Base-by-base conservation (phyloP, 2,888 invertebrate genomes). In the Leptura quadrifasciata region DNA sequence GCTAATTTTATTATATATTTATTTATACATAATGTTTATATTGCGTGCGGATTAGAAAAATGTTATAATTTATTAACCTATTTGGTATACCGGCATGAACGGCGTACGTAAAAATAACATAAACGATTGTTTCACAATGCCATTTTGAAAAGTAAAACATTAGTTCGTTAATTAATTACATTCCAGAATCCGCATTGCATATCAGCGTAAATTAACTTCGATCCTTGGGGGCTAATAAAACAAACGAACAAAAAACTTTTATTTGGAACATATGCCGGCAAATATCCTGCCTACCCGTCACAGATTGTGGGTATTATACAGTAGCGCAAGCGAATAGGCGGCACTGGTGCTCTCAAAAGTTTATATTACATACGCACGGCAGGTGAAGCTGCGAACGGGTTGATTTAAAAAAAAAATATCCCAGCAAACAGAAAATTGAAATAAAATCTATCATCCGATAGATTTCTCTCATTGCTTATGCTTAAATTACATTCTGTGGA, bases 191-290 rank as follows among this genome's bases (percentile, higher is more conserved):
- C 67, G 24, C 27, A 60, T 52, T 39, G 65, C 58, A 68, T 72
- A 80, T 79, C 75, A 76, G 58, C 75, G 79, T 80, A 76, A 79
- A 81, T 80, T 77, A 77, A 75, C 68, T 77, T 24, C 31, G 61
- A 75, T 79, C 79, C 80, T 76, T 60, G 69, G 79, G 78, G 81
- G 65, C 76, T 63, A 69, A 79, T 81, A 78, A 79, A 81, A 74
- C 76, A 76, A 76, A 71, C 61, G 73, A 77, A 74, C 74, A 76
- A 78, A 76, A 77, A 77, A 78, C 61, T 72, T 60, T 78, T 75
- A 78, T 79, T 76, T 75, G 64, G 75, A 68, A 65, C 79, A 73
- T 67, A 68, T 74, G 67, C 67, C 57, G 76, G 75, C 55, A 68
- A 70, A 79, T 77, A 72, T 76, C 17, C 68, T 35, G 55, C 20